Percentiles rank a stretch among this genome's conserved stretches.
Evolutionary conservation across 2,888 invertebrate species (phyloP).

Genomic region (Magallana nippona): DNA sequence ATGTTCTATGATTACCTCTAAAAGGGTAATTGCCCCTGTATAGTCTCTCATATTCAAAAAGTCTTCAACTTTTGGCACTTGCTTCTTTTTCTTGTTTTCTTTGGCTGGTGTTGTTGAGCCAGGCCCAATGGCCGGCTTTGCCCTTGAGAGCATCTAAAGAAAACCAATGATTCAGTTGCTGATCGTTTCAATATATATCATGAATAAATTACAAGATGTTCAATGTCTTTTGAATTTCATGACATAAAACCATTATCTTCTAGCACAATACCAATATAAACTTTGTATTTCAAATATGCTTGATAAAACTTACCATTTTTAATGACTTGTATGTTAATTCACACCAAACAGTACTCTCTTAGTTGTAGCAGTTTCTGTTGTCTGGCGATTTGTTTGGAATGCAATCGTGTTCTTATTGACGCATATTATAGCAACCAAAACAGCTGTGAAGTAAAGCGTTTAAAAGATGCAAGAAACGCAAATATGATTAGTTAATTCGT

Average conservation of each 20-base stretch:
- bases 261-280: no score
- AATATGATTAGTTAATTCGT: neutral
- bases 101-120: conserved; percentile 72
- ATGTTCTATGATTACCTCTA: conserved; percentile 86
- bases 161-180: neutral
- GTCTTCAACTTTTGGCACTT: conserved; percentile 89
- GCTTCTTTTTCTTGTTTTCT: conserved; percentile 78
- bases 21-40: conserved; percentile 93
- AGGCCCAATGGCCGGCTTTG: conserved; percentile 79
- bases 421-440: neutral
- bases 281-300: no score
- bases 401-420: neutral
- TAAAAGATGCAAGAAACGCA: conserved; percentile 19
- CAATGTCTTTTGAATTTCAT: no score
- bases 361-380: neutral
- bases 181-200: no score
- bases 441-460: neutral
- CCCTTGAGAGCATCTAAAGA: conserved; percentile 79
- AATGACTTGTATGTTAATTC: neutral
- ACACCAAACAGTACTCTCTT: neutral
- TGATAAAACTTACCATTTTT: no score
- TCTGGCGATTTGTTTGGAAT: conserved; percentile 28
- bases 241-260: no score
- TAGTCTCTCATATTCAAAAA: conserved; percentile 94
- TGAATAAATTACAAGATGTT: no score